phyloP scores from a whole-genome alignment of 2,888 invertebrate species.

The Andrena hattorfiana region DNA sequence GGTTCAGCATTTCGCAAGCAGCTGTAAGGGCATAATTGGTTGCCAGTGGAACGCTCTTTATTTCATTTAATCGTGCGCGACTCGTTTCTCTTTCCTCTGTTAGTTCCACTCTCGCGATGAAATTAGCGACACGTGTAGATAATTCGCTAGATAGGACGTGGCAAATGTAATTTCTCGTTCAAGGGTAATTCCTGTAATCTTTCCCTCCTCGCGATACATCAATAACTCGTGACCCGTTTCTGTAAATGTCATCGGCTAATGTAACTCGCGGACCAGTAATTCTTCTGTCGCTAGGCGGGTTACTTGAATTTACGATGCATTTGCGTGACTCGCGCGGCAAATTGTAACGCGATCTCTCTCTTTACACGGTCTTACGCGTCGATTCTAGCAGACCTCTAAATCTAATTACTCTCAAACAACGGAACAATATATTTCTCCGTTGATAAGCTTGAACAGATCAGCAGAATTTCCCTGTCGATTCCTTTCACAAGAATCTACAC shows the following conservation, averaged over 20 bases:
- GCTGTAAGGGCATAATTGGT: not conserved
- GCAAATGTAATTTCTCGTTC: not conserved
- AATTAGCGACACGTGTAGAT: not conserved
- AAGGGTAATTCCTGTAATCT: slow-evolving; percentile 18
- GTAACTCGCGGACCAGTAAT: slow-evolving; percentile 22
- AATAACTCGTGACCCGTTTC: slow-evolving; percentile 27
- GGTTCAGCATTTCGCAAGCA: not conserved
- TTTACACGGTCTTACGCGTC: not conserved
- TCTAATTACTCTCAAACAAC: not conserved
- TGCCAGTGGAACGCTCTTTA: not conserved
- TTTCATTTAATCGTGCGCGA: not conserved
- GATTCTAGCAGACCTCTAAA: not conserved
- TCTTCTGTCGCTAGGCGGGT: slow-evolving; percentile 2
- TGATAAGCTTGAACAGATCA: not conserved
- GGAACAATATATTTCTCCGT: not conserved
- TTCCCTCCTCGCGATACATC: slow-evolving; percentile 1
- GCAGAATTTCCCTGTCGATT: not conserved
- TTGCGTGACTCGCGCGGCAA: slow-evolving; percentile 22
- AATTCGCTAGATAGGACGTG: not conserved
- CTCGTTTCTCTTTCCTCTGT: not conserved
- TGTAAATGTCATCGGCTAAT: slow-evolving; percentile 14
- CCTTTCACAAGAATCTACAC: not conserved
- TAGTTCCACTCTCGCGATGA: too few relatives aligned
- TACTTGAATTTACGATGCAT: slow-evolving; percentile 21
- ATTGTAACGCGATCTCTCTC: slow-evolving; percentile 11